These are phyloP conservation scores for Tor tambroides DNA, from an alignment of 2,113 vertebrate genomes.

Conservation along the genomic window DNA sequence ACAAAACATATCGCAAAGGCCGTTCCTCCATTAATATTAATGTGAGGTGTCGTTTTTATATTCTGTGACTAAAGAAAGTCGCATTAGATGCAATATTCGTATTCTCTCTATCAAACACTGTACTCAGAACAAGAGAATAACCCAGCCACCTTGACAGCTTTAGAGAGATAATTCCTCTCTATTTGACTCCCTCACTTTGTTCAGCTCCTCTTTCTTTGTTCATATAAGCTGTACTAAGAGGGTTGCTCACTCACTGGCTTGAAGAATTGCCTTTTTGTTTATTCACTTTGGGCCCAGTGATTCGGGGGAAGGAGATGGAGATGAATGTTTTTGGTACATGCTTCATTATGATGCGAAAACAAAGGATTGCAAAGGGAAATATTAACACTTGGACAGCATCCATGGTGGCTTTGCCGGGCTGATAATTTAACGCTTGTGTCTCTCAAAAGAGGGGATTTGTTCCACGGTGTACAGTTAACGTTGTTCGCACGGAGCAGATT, in stretches of 20 bases:
- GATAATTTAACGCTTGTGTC: conserved; percentile 39
- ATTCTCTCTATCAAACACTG: conserved; percentile 5
- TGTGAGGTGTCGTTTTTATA: not conserved
- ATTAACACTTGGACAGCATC: conserved; percentile 44
- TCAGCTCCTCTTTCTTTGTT: conserved; percentile 32
- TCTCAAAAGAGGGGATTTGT: conserved; percentile 37
- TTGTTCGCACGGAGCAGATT: conserved; percentile 31
- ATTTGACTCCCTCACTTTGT: conserved; percentile 38
- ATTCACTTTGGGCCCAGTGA: conserved; percentile 45
- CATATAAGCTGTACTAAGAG: conserved; percentile 44
- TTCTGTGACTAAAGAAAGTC: not conserved
- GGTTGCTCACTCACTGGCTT: conserved; percentile 39
- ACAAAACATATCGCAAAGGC: not conserved
- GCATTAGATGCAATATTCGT: conserved; percentile 34
- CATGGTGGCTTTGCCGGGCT: conserved; percentile 31
- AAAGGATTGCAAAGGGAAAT: conserved; percentile 42
- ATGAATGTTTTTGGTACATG: conserved; percentile 40
- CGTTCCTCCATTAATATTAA: not conserved
- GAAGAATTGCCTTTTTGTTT: conserved; percentile 52
- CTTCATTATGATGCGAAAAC: conserved; percentile 37
- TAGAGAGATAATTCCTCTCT: conserved; percentile 35
- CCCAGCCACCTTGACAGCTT: conserved; percentile 30
- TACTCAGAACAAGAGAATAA: conserved; percentile 8
- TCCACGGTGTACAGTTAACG: conserved; percentile 36
- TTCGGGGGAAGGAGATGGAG: conserved; percentile 36